Base-by-base conservation (phyloP, 2,113 vertebrate genomes). In the Poicephalus gulielmi region DNA sequence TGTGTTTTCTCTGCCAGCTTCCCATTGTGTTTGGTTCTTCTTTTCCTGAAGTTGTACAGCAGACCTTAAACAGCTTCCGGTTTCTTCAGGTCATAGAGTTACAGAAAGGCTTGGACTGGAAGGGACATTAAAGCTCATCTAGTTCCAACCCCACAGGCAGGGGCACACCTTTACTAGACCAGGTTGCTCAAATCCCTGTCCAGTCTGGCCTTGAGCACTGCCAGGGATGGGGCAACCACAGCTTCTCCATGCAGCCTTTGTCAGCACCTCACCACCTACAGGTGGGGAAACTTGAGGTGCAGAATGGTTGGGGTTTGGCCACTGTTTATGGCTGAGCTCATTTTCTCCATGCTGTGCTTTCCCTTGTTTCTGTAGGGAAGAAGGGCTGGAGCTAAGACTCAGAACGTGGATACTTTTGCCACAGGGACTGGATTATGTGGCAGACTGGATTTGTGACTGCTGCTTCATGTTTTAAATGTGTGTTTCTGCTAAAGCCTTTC, bases 271-370 rank as follows among this genome's bases (percentile, higher is more conserved):
- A 59, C 13, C 57, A 35, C 57, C 57, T 59, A 57, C 44, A 79
- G 39, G 7, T 41, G 13, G 35, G 37, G 47, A 95, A 83, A 44
- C 81, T 11, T 10, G 57, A 95, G 86, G 89, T 81, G 64, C 11
- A 0, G 57, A 49, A 24, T 2, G 0, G 6, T 44, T 66, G n/a
- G 52, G 10, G 5, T 50, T 55, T 10, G 1, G 44, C 9, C n/a
- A 2, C 57, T n/a, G 4, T 46, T 43, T 33, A 0, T 64, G 22
- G 33, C 66, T 59, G 44, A 55, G 52, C 39, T 78, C 14, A 53
- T 66, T 71, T 41, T 76, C 10, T 27, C 35, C 4, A 3, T 1
- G 2, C 33, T 37, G 30, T 33, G 43, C 41, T 80, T 89, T 50
- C 47, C 57, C 20, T 33, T 35, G 5, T 46, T 39, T 84, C 69